A percentile compares a stretch with the other conserved stretches of the same genome.
Conservation (phyloP, 23 tunicate species). For the Phallusia fumigata region DNA sequence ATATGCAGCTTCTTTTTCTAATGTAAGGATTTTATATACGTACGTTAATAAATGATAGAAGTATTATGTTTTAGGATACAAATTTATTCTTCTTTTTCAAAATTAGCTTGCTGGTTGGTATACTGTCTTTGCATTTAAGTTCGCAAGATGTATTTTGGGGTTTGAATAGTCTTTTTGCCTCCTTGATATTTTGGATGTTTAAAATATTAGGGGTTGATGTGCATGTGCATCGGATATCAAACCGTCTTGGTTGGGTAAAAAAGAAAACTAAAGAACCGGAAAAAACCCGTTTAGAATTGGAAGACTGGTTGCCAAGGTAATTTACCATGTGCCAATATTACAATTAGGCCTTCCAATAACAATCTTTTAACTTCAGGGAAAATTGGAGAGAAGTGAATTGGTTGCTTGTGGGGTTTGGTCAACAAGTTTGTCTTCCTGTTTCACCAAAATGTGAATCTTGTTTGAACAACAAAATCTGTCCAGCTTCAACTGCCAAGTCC, state of each 20-base stretch:
- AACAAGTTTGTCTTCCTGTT: constrained; percentile 87
- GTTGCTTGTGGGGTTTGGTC: constrained; percentile 97
- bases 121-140: too few species aligned
- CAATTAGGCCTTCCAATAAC: neutral
- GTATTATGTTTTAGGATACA: too few species aligned
- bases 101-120: too few species aligned
- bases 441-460: constrained; percentile 78
- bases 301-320: constrained; percentile 94
- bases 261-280: constrained; percentile 81
- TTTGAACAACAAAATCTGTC: constrained; percentile 82
- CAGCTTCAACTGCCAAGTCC: constrained; percentile 57
- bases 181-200: neutral
- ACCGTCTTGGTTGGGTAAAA: constrained; percentile 80
- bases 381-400: constrained; percentile 92
- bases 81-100: too few species aligned
- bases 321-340: neutral
- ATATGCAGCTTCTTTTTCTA: too few species aligned
- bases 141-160: too few species aligned
- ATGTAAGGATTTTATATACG: too few species aligned
- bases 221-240: constrained; percentile 94
- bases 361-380: constrained; percentile 31
- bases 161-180: too few species aligned
- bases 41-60: too few species aligned
- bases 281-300: constrained; percentile 80
- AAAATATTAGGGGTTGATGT: constrained; percentile 90